Evolutionary conservation across 2,888 invertebrate species (phyloP).

Genomic region (Cyrtodaria siliqua): DNA sequence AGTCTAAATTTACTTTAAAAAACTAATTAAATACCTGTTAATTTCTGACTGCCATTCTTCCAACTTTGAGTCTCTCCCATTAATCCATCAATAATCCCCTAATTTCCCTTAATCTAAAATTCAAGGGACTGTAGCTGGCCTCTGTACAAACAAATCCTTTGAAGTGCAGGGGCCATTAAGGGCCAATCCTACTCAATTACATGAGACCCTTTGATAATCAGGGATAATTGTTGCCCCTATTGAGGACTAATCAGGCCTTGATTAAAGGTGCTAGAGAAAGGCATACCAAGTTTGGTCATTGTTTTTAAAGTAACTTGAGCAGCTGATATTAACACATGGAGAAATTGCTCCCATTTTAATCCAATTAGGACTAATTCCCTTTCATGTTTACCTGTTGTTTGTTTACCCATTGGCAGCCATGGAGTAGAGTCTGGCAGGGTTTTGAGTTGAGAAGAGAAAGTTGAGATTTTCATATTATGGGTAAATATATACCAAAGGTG

Average conservation of each 20-base stretch:
- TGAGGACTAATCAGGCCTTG: constrained; percentile 34
- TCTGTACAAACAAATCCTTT: constrained; percentile 29
- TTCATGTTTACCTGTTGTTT: constrained; percentile 37
- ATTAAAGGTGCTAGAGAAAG: constrained; percentile 42
- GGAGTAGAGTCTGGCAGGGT: constrained; percentile 31
- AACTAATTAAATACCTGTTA: no score
- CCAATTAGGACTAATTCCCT: constrained; percentile 38
- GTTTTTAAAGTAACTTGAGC: constrained; percentile 48
- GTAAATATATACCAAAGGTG: constrained; percentile 39
- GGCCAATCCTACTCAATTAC: constrained; percentile 56
- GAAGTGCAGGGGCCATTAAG: constrained; percentile 27
- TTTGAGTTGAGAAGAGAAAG: constrained; percentile 56
- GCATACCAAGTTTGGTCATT: constrained; percentile 33
- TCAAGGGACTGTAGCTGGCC: constrained; percentile 39
- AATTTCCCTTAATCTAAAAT: constrained; percentile 54
- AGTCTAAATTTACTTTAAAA: no score
- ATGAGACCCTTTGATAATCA: constrained; percentile 30
- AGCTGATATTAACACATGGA: constrained; percentile 24
- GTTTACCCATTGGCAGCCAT: constrained; percentile 3
- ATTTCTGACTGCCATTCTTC: constrained; percentile 9
- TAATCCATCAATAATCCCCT: constrained; percentile 33
- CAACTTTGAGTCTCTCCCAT: constrained; percentile 18
- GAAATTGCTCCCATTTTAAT: constrained; percentile 37
- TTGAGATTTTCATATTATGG: constrained; percentile 48
- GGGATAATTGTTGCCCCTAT: constrained; percentile 46